Evolutionary conservation across 1,140 invertebrate species (phyloP).

Genomic region (Drosophila parabipectinata): DNA sequence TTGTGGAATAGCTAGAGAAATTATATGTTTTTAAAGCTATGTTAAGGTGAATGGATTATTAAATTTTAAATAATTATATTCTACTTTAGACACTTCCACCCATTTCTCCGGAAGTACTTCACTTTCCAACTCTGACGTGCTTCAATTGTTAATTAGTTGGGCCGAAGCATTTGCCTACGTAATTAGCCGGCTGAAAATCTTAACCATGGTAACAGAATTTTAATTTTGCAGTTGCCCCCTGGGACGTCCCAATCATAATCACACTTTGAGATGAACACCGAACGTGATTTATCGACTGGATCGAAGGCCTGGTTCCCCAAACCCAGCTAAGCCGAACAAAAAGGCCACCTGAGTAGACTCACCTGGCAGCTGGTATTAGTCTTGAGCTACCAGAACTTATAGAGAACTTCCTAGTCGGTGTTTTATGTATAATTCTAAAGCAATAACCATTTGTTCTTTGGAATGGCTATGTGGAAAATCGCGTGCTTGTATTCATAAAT

Average conservation of each 20-base stretch:
- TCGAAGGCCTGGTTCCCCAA: slow-evolving; percentile 15
- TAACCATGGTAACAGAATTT: slow-evolving; percentile 18
- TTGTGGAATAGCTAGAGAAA: slow-evolving; percentile 11
- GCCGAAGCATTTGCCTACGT: slow-evolving; percentile 8
- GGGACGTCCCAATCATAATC: slow-evolving; percentile 11
- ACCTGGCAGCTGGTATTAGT: too few species aligned
- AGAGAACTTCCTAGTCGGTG: background rate
- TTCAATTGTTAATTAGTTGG: slow-evolving; percentile 17
- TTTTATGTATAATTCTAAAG: background rate
- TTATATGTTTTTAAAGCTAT: too few species aligned
- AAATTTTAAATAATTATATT: background rate
- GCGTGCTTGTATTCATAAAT: background rate
- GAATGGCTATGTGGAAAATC: background rate
- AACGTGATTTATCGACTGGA: slow-evolving; percentile 49
- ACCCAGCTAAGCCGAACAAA: slow-evolving; percentile 3
- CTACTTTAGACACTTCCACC: background rate
- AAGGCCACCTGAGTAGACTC: background rate
- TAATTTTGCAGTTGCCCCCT: slow-evolving; percentile 8
- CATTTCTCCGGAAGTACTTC: slow-evolving; percentile 2
- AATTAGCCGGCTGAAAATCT: slow-evolving; percentile 22
- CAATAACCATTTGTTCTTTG: background rate
- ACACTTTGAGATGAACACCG: slow-evolving; percentile 20
- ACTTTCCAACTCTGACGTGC: background rate
- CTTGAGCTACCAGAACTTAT: background rate
- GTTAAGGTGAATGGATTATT: background rate